Conservation (phyloP, 37 sponge, comb jelly and placozoan genomes). For the Beroe forskalii region DNA sequence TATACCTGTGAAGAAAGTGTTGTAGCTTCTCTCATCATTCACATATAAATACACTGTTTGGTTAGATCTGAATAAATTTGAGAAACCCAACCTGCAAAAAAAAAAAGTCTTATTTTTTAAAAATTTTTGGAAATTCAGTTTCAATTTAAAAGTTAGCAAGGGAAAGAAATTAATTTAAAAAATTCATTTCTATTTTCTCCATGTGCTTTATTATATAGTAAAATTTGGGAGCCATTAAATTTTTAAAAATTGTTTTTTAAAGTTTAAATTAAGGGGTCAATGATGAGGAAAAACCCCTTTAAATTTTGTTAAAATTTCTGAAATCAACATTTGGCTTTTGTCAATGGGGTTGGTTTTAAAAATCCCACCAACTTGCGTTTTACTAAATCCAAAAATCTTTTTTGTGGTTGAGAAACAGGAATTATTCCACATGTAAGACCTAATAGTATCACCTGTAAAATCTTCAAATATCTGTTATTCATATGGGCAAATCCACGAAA, state of each 20-base stretch:
- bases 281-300: background rate
- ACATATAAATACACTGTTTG: too few species aligned
- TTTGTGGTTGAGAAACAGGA: background rate
- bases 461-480: background rate
- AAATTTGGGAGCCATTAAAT: background rate
- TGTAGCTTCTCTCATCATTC: background rate
- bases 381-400: background rate
- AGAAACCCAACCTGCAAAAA: constrained; percentile 8
- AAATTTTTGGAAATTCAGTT: background rate
- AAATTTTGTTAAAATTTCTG: background rate
- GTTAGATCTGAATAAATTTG: too few species aligned
- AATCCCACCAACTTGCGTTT: background rate
- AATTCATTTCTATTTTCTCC: background rate
- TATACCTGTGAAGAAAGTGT: too few species aligned
- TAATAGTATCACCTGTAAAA: background rate
- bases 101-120: background rate
- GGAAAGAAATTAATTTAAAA: background rate
- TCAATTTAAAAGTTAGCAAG: background rate
- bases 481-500: too few species aligned
- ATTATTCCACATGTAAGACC: background rate
- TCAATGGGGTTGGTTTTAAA: background rate
- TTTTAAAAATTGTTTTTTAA: background rate
- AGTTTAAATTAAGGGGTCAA: background rate
- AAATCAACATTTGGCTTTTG: background rate
- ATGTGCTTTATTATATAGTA: background rate